These are phyloP conservation scores for Porites evermanni DNA, from an alignment of 92 coral and sea anemone genomes.

Conservation along the genomic window DNA sequence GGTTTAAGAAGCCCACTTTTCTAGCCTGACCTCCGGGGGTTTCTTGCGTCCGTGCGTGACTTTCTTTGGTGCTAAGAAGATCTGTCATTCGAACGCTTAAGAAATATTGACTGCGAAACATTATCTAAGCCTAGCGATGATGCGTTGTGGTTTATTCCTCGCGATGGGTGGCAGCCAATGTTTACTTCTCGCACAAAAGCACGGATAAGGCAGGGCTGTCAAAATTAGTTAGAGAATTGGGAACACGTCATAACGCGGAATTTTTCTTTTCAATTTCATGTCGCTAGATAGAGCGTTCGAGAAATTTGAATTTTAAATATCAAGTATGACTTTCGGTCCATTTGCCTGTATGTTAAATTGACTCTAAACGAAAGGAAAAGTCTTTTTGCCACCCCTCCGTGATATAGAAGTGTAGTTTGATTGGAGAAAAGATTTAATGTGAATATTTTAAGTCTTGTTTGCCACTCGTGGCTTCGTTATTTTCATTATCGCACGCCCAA, in stretches of 20 bases:
- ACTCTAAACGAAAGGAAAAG: neutral
- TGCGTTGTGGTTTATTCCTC: conserved; percentile 31
- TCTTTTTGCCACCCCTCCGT: neutral
- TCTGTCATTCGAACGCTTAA: conserved; percentile 45
- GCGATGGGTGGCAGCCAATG: conserved; percentile 46
- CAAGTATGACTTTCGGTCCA: neutral
- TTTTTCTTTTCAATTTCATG: neutral
- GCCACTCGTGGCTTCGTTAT: conserved; percentile 16
- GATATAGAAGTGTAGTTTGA: neutral
- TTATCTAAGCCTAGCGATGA: conserved; percentile 27
- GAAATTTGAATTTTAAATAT: neutral
- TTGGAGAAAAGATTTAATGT: neutral
- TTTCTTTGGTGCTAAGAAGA: conserved; percentile 16
- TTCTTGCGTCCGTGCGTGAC: conserved; percentile 34
- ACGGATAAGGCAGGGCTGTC: conserved; percentile 39
- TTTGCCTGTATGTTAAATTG: neutral
- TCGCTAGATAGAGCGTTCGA: neutral
- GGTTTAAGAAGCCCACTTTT: conserved; percentile 2
- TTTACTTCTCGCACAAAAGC: conserved; percentile 37
- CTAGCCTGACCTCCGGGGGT: conserved; percentile 25
- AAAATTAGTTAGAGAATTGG: conserved; percentile 20
- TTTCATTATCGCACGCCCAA: conserved; percentile 35
- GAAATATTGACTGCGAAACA: conserved; percentile 43
- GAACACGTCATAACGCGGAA: conserved; percentile 2
- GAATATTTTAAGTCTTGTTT: conserved; percentile 30